These are phyloP conservation scores for Pogoniulus pusillus DNA, from an alignment of 2,797 vertebrate genomes.

Conservation along the genomic window DNA sequence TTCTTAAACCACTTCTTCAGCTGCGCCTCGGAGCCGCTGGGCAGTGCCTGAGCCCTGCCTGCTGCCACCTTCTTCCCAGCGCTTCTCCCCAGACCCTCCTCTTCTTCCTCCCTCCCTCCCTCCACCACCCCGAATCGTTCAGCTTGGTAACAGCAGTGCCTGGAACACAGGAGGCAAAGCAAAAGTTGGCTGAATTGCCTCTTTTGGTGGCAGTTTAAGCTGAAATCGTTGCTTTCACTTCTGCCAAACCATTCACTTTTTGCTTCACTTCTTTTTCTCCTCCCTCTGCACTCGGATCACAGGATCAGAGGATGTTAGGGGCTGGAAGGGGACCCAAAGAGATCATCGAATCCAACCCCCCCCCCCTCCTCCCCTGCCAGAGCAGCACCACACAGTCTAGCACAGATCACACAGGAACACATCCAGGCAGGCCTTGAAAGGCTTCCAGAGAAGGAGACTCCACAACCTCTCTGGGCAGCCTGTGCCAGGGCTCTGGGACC, in stretches of 20 bases:
- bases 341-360: too few species aligned
- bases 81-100: neutral
- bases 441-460: too few species aligned
- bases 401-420: too few species aligned
- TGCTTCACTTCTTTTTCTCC: neutral
- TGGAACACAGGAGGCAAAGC: neutral
- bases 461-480: too few species aligned
- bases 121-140: too few species aligned
- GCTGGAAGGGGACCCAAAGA: too few species aligned
- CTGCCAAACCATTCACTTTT: neutral
- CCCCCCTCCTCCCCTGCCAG: too few species aligned
- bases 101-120: too few species aligned
- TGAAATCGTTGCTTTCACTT: neutral
- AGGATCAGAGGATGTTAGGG: too few species aligned
- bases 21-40: neutral
- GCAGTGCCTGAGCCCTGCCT: neutral
- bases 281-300: neutral
- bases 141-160: neutral
- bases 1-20: neutral
- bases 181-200: neutral
- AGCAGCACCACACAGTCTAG: too few species aligned
- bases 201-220: neutral
- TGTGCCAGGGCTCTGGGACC: too few species aligned
- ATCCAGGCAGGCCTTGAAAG: too few species aligned
- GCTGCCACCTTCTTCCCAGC: neutral